phyloP scores from a whole-genome alignment of 2,113 vertebrate genomes.

The Acanthisitta chloris region DNA sequence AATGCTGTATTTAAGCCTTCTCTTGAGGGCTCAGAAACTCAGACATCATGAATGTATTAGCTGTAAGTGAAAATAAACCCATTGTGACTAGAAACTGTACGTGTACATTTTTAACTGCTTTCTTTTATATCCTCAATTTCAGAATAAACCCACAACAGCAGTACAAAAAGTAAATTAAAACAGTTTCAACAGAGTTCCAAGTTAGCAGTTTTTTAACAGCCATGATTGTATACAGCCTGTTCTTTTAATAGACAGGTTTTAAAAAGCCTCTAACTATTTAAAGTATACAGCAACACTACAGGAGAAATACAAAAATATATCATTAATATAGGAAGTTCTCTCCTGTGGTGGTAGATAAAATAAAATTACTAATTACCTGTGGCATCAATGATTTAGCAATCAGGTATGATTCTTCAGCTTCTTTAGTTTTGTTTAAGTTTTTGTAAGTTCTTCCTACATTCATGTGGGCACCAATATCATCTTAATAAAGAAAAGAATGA shows the following conservation, averaged over 20 bases:
- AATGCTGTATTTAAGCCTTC: neutral
- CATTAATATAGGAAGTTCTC: neutral
- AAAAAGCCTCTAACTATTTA: neutral
- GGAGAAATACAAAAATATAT: neutral
- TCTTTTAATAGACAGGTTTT: neutral
- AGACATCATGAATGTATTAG: neutral
- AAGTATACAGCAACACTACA: neutral
- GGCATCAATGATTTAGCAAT: constrained; percentile 97
- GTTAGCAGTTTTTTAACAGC: neutral
- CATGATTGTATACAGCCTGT: neutral
- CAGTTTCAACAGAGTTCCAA: neutral
- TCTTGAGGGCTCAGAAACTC: neutral
- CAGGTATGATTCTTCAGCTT: constrained; percentile 95
- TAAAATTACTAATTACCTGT: constrained; percentile 78
- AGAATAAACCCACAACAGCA: neutral
- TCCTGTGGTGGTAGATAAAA: neutral
- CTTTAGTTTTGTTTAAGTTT: constrained; percentile 93
- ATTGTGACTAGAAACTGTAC: neutral
- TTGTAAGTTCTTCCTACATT: constrained; percentile 98
- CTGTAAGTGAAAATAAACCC: neutral
- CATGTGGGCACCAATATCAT: constrained; percentile 99
- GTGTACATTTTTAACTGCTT: neutral
- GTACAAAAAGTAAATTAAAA: neutral
- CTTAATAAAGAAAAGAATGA: constrained; percentile 60
- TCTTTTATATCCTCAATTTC: neutral